phyloP scores from a whole-genome alignment of 1,140 invertebrate genomes.

The Rhagoletis zephyria region DNA sequence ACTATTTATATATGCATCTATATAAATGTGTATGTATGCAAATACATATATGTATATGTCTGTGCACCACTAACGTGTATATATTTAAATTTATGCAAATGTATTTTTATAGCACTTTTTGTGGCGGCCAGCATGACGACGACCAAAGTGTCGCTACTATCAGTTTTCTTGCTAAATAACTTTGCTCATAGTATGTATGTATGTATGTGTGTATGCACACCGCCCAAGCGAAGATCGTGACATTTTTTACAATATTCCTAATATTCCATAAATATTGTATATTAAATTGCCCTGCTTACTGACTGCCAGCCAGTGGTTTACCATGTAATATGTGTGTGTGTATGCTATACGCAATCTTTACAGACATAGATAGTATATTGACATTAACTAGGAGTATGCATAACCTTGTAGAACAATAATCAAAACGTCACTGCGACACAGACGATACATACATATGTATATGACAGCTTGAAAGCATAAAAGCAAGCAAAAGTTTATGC shows the following conservation, averaged over 20 bases:
- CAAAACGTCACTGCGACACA: conserved; percentile 20
- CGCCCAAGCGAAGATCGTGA: conserved; percentile 5
- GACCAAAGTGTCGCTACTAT: not conserved
- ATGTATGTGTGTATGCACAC: too few relatives aligned
- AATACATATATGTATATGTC: not conserved
- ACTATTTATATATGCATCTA: not conserved
- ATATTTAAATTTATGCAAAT: conserved; percentile 47
- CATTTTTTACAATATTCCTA: conserved; percentile 47
- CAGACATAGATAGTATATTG: not conserved
- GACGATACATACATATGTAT: not conserved
- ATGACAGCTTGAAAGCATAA: conserved; percentile 13
- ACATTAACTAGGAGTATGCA: not conserved
- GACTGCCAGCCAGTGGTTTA: not conserved
- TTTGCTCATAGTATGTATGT: not conserved
- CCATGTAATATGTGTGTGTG: too few relatives aligned
- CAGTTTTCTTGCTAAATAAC: not conserved
- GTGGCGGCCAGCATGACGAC: conserved; percentile 3
- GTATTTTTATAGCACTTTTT: conserved; percentile 40
- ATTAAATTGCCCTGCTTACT: not conserved
- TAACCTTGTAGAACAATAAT: conserved; percentile 39
- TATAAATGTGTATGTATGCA: not conserved
- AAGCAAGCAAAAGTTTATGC: conserved; percentile 37
- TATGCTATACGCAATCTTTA: not conserved
- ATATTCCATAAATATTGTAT: conserved; percentile 48
- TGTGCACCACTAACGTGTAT: not conserved